Evolutionary conservation across 2,113 vertebrate species (phyloP).

Genomic region (Stictonetta naevosa): DNA sequence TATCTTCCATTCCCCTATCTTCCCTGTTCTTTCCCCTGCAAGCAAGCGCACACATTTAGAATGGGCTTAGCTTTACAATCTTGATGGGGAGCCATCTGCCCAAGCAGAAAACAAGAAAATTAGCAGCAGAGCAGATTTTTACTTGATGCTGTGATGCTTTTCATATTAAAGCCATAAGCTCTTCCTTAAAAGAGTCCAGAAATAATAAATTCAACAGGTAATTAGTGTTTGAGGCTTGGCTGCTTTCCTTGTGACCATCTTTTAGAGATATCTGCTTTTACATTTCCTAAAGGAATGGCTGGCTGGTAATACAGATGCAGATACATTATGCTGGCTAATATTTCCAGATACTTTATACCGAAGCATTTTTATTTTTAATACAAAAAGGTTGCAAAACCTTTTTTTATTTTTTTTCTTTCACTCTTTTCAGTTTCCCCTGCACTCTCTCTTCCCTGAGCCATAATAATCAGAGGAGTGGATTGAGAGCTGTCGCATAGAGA

Average conservation of each 20-base stretch:
- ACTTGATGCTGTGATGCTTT: neutral
- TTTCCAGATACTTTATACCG: neutral
- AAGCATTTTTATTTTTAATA: neutral
- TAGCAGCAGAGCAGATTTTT: neutral
- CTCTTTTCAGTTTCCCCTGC: neutral
- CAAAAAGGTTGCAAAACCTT: neutral
- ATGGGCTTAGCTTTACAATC: neutral
- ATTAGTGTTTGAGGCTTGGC: slow-evolving; percentile 22
- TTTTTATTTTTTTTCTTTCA: slow-evolving; percentile 11
- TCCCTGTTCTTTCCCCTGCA: neutral
- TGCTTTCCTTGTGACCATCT: neutral
- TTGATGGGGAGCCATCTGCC: neutral
- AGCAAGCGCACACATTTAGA: slow-evolving; percentile 14
- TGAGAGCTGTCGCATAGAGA: slow-evolving; percentile 64
- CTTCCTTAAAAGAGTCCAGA: neutral
- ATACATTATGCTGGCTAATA: neutral
- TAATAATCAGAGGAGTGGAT: slow-evolving; percentile 49
- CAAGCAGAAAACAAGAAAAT: slow-evolving; percentile 44
- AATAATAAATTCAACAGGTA: slow-evolving; percentile 61
- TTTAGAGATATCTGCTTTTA: slow-evolving; percentile 7
- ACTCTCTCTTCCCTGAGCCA: neutral
- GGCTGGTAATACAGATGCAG: neutral
- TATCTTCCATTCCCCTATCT: neutral
- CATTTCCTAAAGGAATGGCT: neutral
- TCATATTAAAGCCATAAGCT: slow-evolving; percentile 1